Percentiles rank a stretch among this genome's conserved stretches.
Evolutionary conservation across 2,113 vertebrate genomes (phyloP).

Genomic region (Crotophaga sulcirostris): DNA sequence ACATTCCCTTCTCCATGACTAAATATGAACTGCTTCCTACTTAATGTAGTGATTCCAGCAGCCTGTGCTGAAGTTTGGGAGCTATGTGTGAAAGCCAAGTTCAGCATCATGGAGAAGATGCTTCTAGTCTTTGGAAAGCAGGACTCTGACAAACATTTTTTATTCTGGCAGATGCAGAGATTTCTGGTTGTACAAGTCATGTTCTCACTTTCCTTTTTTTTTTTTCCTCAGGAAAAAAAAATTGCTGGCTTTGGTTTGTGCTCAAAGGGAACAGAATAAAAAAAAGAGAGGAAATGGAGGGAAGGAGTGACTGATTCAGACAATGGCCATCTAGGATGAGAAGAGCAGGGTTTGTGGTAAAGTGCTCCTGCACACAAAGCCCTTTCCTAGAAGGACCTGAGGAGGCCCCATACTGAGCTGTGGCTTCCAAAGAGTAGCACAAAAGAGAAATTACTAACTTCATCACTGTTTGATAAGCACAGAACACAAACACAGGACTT

Average conservation of each 20-base stretch:
- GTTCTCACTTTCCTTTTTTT: background rate
- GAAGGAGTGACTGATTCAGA: background rate
- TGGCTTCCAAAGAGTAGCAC: background rate
- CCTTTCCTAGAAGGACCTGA: background rate
- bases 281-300: background rate
- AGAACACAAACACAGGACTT: background rate
- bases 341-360: background rate
- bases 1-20: background rate
- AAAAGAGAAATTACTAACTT: background rate
- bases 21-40: background rate
- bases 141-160: background rate
- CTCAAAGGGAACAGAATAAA: background rate
- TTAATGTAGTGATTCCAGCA: background rate
- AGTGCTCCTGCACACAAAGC: background rate
- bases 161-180: background rate
- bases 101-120: background rate
- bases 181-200: background rate
- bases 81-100: background rate
- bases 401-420: background rate
- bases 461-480: background rate
- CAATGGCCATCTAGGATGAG: background rate
- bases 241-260: background rate
- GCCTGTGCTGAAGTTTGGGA: background rate
- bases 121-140: background rate
- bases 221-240: background rate